Evolutionary conservation across 2,113 vertebrate species (phyloP), one percentile per base, ranked within the genome.

Genomic region (Apus apus): DNA sequence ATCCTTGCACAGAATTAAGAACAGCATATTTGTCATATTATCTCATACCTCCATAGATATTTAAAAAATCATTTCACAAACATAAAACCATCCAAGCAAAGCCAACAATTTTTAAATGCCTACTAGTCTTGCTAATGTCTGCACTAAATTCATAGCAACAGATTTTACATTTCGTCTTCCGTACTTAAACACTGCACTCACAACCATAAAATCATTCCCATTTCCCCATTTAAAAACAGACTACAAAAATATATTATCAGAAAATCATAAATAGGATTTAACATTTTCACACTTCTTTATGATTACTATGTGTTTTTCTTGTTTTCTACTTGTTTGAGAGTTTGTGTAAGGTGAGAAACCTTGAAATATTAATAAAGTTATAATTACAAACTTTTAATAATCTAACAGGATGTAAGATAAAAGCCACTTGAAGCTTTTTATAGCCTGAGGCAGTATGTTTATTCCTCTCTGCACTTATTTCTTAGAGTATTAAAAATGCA

Each of bases 301-400:
- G 11, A 50, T 75, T 89, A 40, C 34, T 57, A 12, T 61, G 20
- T 51, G 3, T 84, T 89, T 95, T 89, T 25, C 18, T 51, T 66
- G 30, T 3, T 51, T 94, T 84, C 36, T 66, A 25, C 23, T 71
- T 81, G 14, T 79, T 43, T 67, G 34, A 79, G 45, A 21, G 36
- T 73, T 83, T 73, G 11, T 51, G 23, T 87, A 92, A 89, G 61
- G 75, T 94, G 76, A 93, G 57, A 86, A 92, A 26, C 15, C 74
- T 70, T 93, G 65, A 93, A 95, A 95, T 83, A 93, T 81, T 93
- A 65, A 96, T 74, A 78, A 29, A 78, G 72, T 38, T 89, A 72
- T 82, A 96, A 96, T 92, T 93, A 73, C 40, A 93, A 91, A 94
- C 54, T 91, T 96, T 64, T 92, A 94, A 86, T 92, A 88, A 91